Evolutionary conservation across 2,113 vertebrate species (phyloP).

Genomic region (Lasiurus cinereus): DNA sequence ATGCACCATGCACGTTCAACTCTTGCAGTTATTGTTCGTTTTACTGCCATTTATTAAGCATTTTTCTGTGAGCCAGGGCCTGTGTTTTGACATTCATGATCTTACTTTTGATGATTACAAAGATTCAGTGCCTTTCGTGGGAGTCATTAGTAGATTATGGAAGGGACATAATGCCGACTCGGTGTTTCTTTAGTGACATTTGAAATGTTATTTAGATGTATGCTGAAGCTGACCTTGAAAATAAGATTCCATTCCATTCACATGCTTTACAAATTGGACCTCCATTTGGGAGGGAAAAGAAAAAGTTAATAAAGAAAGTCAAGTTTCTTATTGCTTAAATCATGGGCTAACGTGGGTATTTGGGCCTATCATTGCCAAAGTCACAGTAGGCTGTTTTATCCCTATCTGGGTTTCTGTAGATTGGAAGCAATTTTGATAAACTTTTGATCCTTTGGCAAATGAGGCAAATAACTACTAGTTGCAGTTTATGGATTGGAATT

Average conservation of each 20-base stretch:
- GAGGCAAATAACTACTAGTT: constrained; percentile 37
- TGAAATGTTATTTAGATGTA: constrained; percentile 6
- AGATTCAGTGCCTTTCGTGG: constrained; percentile 33
- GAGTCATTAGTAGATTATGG: not conserved
- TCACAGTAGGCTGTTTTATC: not conserved
- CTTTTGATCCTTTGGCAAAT: not conserved
- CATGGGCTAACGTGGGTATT: not conserved
- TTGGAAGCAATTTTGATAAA: constrained; percentile 21
- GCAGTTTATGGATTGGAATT: not conserved
- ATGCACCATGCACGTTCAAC: too few relatives aligned
- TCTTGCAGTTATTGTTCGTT: not conserved
- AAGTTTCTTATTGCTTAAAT: constrained; percentile 10
- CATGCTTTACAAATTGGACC: constrained; percentile 4
- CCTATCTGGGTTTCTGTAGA: constrained; percentile 47
- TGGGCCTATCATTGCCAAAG: not conserved
- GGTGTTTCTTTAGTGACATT: not conserved
- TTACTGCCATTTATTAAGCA: constrained; percentile 21
- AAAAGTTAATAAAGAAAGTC: not conserved
- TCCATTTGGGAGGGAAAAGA: not conserved
- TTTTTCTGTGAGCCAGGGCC: constrained; percentile 28
- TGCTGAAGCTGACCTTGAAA: constrained; percentile 41
- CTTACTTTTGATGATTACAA: constrained; percentile 38
- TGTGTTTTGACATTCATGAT: constrained; percentile 49
- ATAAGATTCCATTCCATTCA: constrained; percentile 30
- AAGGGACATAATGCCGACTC: not conserved